Conservation (phyloP, 2,888 invertebrate species). For the Platypus cylindrus region DNA sequence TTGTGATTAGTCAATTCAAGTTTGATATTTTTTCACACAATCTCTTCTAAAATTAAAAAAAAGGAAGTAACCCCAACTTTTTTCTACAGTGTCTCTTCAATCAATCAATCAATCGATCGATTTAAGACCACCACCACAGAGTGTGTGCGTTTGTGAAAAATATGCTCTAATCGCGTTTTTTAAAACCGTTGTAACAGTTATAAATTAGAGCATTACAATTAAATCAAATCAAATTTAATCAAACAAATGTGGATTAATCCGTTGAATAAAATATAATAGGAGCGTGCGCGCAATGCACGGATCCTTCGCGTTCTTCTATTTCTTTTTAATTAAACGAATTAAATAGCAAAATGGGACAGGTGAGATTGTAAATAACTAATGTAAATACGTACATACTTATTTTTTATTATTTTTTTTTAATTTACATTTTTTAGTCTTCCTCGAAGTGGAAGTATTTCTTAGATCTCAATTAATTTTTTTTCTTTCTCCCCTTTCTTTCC, state of each 20-base stretch:
- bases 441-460: too few relatives aligned
- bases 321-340: conserved; percentile 26
- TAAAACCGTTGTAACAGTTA: conserved; percentile 16
- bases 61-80: conserved; percentile 13
- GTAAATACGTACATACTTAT: conserved; percentile 2
- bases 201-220: conserved; percentile 12
- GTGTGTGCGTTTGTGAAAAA: conserved; percentile 31
- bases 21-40: too few relatives aligned
- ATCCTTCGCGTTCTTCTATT: conserved; percentile 34
- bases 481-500: conserved; percentile 4
- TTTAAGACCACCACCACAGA: too few relatives aligned
- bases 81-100: conserved; percentile 16
- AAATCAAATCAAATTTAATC: too few relatives aligned
- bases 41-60: too few relatives aligned
- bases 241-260: conserved; percentile 9
- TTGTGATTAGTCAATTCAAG: too few relatives aligned
- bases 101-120: too few relatives aligned
- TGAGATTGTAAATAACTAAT: conserved; percentile 31
- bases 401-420: not conserved
- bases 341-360: conserved; percentile 32
- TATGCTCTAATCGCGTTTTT: conserved; percentile 24
- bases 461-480: conserved; percentile 5
- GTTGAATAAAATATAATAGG: conserved; percentile 18
- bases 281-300: conserved; percentile 38
- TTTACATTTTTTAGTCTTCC: too few relatives aligned